Base-by-base conservation (phyloP, 2,888 invertebrate genomes). In the Agrotis puta region DNA sequence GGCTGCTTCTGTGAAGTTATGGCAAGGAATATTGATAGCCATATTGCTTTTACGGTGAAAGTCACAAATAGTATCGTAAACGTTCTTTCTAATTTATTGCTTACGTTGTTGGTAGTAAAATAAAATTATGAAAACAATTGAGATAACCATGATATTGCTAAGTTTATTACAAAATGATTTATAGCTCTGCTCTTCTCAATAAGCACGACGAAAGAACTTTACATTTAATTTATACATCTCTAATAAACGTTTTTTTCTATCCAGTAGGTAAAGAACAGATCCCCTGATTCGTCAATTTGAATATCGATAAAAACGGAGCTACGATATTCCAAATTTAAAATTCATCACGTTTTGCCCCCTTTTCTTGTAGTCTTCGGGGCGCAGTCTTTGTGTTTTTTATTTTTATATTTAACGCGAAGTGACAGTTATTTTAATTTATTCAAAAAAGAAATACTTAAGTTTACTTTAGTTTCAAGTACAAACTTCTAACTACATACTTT, bases 251-350 rank as follows among this genome's bases (percentile, higher is more conserved):
- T 20, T 72, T 70, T 81, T 73, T 69, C 39, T 57, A 18, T 57
- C 70, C 56, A 74, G 70, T n/a, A n/a, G n/a, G n/a, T 78, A 81
- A 33, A 70, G 77, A 82, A 84, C 84, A 80, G 82, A 86, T 83
- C 80, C 65, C 73, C 64, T 88, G 88, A 91, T 90, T 91, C 90
- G 88, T 89, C 91, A 90, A 92, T 92, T 91, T 91, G 90, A 90
- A 92, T 92, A 91, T 90, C 88, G 88, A 88, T 86, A 86, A 90
- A 89, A 90, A 85, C 81, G 83, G 80, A 83, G 85, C 86, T 82
- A 77, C 79, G 84, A 87, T 89, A 90, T 92, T 92, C 90, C 82
- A 88, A 91, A 90, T 92, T 92, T 90, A 88, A 92, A 92, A 92
- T 92, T 92, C 88, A 92, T 93, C 87, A 82, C 88, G 84, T 70